Percentiles rank a stretch among this genome's conserved stretches.
These are phyloP conservation scores for Tiphia femorata DNA, from an alignment of 2,888 invertebrate species.

Conservation along the genomic window DNA sequence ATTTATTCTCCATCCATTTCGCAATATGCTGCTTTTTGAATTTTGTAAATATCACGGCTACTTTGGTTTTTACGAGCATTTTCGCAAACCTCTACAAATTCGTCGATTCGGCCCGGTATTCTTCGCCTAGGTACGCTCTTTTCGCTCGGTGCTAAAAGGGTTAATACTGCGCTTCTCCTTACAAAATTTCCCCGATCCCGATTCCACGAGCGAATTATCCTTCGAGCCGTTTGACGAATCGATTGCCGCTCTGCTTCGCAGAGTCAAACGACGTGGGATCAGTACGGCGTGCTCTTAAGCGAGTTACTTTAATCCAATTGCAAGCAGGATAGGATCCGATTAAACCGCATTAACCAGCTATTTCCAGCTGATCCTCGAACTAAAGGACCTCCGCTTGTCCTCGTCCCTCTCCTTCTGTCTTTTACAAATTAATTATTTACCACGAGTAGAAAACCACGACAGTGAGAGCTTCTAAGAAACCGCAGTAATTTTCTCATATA, in stretches of 20 bases:
- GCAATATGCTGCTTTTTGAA: conserved; percentile 25
- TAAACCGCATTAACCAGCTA: conserved; percentile 49
- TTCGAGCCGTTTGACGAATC: too few relatives aligned
- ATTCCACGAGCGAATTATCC: too few relatives aligned
- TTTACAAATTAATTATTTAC: too few relatives aligned
- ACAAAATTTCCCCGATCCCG: too few relatives aligned
- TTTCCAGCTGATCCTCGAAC: conserved; percentile 40
- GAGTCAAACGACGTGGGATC: too few relatives aligned
- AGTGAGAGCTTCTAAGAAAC: too few relatives aligned
- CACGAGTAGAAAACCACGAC: too few relatives aligned
- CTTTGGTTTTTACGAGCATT: conserved; percentile 26
- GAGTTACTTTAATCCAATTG: conserved; percentile 52
- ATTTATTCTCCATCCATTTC: conserved; percentile 20
- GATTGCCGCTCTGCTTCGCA: too few relatives aligned
- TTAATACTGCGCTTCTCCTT: too few relatives aligned
- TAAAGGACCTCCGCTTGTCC: not conserved
- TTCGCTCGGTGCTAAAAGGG: too few relatives aligned
- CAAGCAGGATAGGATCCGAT: conserved; percentile 51
- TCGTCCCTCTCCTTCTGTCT: not conserved
- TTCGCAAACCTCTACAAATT: conserved; percentile 22
- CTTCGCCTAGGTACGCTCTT: too few relatives aligned
- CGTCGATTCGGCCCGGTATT: conserved; percentile 20
- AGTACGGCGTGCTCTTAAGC: conserved; percentile 44
- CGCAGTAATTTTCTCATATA: too few relatives aligned
- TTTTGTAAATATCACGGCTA: conserved; percentile 23